Evolutionary conservation across 1,140 invertebrate species (phyloP).

Genomic region (Chionoecetes opilio): DNA sequence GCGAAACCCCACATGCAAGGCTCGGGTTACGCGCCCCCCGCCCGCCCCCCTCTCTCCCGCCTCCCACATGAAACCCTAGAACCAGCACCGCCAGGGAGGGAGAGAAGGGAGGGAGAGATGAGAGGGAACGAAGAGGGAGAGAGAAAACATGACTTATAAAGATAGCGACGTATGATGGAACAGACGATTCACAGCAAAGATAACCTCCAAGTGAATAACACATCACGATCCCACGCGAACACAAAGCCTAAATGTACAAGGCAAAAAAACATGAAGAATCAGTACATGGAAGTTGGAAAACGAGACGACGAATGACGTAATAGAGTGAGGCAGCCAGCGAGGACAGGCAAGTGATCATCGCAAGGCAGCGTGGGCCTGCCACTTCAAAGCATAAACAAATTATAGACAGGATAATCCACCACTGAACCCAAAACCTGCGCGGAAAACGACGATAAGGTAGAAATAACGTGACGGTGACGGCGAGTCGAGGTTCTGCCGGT

Average conservation of each 20-base stretch:
- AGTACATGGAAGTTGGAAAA: background rate
- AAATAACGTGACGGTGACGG: background rate
- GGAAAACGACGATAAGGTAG: background rate
- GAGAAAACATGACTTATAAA: constrained; percentile 31
- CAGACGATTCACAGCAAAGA: background rate
- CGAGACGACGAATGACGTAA: background rate
- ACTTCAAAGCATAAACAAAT: too few relatives aligned
- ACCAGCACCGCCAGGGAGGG: constrained; percentile 56
- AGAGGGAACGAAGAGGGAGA: constrained; percentile 52
- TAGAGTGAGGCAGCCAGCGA: background rate
- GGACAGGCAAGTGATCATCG: background rate
- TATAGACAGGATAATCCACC: too few relatives aligned
- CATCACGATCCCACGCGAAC: background rate
- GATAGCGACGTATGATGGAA: constrained; percentile 9
- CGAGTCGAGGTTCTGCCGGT: background rate
- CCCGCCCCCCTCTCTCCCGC: constrained; percentile 37
- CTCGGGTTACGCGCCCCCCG: constrained; percentile 69
- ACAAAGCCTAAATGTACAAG: background rate
- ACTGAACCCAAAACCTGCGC: background rate
- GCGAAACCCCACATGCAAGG: constrained; percentile 74
- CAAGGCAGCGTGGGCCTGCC: background rate
- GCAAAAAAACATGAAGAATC: background rate
- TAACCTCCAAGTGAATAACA: background rate
- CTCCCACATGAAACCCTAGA: constrained; percentile 73
- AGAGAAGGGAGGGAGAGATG: constrained; percentile 50